These are phyloP conservation scores for Cossypha heuglini DNA, from an alignment of 2,797 vertebrate genomes.

Conservation along the genomic window DNA sequence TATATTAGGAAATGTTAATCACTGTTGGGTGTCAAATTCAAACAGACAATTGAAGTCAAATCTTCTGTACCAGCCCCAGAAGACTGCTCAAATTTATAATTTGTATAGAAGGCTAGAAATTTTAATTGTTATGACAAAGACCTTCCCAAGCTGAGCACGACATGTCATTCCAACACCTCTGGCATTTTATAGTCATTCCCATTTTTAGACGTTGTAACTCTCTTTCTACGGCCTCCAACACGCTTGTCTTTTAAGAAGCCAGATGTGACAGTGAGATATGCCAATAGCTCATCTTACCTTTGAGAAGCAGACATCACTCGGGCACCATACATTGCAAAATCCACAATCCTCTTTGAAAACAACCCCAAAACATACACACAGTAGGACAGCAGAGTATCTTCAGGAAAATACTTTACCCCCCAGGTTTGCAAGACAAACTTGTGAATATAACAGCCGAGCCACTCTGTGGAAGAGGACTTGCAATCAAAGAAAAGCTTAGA, in stretches of 20 bases:
- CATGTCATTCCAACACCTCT: not conserved
- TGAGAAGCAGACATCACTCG: not conserved
- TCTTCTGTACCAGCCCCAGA: not conserved
- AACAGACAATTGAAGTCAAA: not conserved
- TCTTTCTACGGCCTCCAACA: not conserved
- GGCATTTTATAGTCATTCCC: not conserved
- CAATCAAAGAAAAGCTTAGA: not conserved
- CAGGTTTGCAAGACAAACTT: not conserved
- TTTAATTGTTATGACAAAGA: not conserved
- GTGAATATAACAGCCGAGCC: not conserved
- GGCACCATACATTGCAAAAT: not conserved
- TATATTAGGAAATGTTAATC: not conserved
- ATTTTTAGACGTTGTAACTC: not conserved
- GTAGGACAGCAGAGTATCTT: not conserved
- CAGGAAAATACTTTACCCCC: not conserved
- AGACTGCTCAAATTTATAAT: not conserved
- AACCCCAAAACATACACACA: not conserved
- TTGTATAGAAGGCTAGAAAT: not conserved
- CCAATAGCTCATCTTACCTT: not conserved
- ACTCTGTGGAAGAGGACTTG: rapidly evolving
- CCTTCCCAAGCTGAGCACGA: not conserved
- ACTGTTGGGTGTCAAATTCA: not conserved
- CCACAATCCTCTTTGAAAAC: not conserved
- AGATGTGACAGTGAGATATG: not conserved
- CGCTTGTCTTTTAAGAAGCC: not conserved